Percentiles rank a stretch among this genome's conserved stretches.
These are phyloP conservation scores for Tapirus terrestris DNA, from an alignment of 2,113 vertebrate species.

Conservation along the genomic window DNA sequence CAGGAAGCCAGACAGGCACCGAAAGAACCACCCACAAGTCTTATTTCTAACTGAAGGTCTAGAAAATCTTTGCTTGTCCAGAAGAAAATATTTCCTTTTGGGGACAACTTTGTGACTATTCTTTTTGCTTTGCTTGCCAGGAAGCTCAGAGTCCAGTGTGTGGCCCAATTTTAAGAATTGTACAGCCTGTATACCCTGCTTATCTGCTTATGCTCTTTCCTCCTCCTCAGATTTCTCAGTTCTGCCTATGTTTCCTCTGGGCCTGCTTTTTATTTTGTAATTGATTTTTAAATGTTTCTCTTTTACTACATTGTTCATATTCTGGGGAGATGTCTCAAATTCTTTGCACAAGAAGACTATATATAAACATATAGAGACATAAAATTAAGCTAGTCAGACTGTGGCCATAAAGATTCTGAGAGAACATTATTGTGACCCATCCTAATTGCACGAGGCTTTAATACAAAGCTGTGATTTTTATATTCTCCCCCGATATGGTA, in stretches of 20 bases:
- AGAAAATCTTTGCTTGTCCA: neutral
- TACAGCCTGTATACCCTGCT: accelerated
- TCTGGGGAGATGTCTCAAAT: neutral
- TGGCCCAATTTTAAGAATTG: neutral
- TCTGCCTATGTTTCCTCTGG: neutral
- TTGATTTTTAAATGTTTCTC: neutral
- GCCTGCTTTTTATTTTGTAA: neutral
- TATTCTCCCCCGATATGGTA: neutral
- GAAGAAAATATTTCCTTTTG: neutral
- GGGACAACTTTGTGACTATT: neutral
- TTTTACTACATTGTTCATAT: neutral
- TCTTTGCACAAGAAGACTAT: neutral
- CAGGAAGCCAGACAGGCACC: neutral
- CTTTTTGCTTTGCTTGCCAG: conserved; percentile 11
- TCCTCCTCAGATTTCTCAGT: neutral
- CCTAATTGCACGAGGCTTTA: neutral
- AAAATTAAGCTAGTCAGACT: neutral
- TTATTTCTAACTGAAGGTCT: neutral
- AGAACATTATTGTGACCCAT: neutral
- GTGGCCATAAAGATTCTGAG: neutral
- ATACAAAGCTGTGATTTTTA: neutral
- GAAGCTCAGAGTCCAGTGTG: neutral
- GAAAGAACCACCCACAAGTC: neutral
- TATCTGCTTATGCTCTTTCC: neutral
- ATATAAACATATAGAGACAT: neutral